Evolutionary conservation across 2,113 vertebrate species (phyloP), one percentile per base, ranked within the genome.

Genomic region (Mastomys natalensis): DNA sequence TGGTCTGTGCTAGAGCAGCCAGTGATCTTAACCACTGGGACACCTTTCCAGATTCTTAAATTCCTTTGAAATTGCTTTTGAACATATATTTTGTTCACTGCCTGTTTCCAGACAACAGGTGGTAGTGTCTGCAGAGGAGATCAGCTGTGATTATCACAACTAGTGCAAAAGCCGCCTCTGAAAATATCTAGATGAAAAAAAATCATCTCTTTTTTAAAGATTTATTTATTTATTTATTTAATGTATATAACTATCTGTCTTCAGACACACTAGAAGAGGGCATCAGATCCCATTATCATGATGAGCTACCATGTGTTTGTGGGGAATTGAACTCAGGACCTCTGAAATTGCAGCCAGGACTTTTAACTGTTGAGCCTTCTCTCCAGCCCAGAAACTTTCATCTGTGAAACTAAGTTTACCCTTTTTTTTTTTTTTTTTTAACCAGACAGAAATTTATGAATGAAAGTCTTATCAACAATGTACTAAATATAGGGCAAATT

Each of bases 371-470:
- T 26, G 62, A 64, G 62, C 62, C 24, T 26, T 64, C 21, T 64
- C 62, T 64, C 62, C 62, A 64, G 24, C 62, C 24, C 9, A 64
- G 62, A 64, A 64, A 64, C 62, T 80, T 62, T 85, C 51, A 72
- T 87, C 78, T 80, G 53, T 72, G 66, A 77, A 53, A 34, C 77
- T 73, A 53, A 81, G 90, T 87, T 86, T 90, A 29, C 17, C 21
- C 58, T 86, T 51, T 88, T 34, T 70, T 51, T 58, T 88, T 74
- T 90, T 87, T 70, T 51, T 58, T 88, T 74, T 90, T 87, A 92
- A 51, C 29, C 70, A 89, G 70, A 80, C 92, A 88, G 40, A 93
- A 93, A 60, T 17, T 37, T 16, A 34, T 60, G 66, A 96, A 82
- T 87, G 43, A 34, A 84, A 43, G 58, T 29, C 26, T 94, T 92